Conservation (phyloP, 2,797 vertebrate genomes). For the Megaceryle alcyon region DNA sequence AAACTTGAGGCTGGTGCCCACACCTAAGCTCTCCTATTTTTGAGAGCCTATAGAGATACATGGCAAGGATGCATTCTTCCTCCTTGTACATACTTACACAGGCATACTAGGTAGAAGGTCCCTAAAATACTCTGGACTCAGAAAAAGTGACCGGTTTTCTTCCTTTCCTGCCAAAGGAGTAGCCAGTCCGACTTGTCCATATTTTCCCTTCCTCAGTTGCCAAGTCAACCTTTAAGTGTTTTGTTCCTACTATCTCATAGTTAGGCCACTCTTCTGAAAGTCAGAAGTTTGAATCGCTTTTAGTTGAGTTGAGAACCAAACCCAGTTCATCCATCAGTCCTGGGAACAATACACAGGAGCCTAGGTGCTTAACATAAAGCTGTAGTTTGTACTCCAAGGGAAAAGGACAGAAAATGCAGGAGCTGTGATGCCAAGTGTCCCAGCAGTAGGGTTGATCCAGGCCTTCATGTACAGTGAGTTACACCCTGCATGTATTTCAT, state of each 20-base stretch:
- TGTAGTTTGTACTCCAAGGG: background rate
- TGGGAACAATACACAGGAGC: background rate
- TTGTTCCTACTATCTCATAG: background rate
- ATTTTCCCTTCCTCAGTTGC: background rate
- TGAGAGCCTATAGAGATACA: rapidly evolving
- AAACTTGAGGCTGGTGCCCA: background rate
- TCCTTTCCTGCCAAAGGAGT: background rate
- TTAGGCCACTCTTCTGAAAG: background rate
- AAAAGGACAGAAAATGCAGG: background rate
- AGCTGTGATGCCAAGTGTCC: background rate
- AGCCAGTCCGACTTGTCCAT: background rate
- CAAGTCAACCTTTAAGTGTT: background rate
- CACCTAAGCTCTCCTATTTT: background rate
- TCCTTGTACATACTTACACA: background rate
- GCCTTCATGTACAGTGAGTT: background rate
- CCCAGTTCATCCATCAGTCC: rapidly evolving
- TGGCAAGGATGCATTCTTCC: background rate
- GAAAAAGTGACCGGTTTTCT: background rate
- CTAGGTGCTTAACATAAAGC: background rate
- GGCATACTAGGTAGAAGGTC: background rate
- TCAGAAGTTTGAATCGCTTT: background rate
- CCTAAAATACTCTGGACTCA: background rate
- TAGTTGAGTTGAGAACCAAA: background rate
- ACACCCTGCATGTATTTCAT: background rate
- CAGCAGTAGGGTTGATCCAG: background rate